These are phyloP conservation scores for Heterocephalus glaber DNA, from an alignment of 2,113 vertebrate species.

Conservation along the genomic window DNA sequence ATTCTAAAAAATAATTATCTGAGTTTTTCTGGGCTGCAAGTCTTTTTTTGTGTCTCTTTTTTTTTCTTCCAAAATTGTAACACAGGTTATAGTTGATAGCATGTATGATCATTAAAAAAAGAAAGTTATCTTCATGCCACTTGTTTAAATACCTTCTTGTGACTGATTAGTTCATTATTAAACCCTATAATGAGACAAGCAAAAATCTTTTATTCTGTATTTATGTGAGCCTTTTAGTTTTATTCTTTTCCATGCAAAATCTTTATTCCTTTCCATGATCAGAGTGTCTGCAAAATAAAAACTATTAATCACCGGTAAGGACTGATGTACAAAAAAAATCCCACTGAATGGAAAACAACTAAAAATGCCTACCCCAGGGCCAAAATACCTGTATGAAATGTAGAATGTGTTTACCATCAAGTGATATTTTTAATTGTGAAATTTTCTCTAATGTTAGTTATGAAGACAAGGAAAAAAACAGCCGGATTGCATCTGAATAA, in stretches of 20 bases:
- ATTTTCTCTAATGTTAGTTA: background rate
- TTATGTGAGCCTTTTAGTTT: slow-evolving; percentile 22
- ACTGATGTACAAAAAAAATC: background rate
- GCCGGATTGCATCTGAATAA: background rate
- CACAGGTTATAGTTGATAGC: background rate
- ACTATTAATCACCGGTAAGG: background rate
- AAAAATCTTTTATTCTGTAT: slow-evolving; percentile 4
- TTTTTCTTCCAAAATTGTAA: slow-evolving; percentile 38
- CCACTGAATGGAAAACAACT: background rate
- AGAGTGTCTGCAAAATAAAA: slow-evolving; percentile 45
- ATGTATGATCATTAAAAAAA: background rate
- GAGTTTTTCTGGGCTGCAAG: slow-evolving; percentile 6
- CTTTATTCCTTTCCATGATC: slow-evolving; percentile 3
- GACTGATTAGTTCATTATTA: slow-evolving; percentile 16
- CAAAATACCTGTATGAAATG: background rate
- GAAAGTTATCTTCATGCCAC: background rate
- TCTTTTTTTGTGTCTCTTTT: slow-evolving; percentile 30
- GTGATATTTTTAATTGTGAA: background rate
- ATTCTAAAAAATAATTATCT: slow-evolving; percentile 15
- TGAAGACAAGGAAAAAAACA: background rate
- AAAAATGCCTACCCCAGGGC: background rate
- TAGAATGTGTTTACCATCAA: background rate
- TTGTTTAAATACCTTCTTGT: slow-evolving; percentile 29
- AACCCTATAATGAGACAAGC: background rate
- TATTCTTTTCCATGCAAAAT: slow-evolving; percentile 30